These are phyloP conservation scores for Neogobius melanostomus DNA, from an alignment of 2,113 vertebrate species.

Conservation along the genomic window DNA sequence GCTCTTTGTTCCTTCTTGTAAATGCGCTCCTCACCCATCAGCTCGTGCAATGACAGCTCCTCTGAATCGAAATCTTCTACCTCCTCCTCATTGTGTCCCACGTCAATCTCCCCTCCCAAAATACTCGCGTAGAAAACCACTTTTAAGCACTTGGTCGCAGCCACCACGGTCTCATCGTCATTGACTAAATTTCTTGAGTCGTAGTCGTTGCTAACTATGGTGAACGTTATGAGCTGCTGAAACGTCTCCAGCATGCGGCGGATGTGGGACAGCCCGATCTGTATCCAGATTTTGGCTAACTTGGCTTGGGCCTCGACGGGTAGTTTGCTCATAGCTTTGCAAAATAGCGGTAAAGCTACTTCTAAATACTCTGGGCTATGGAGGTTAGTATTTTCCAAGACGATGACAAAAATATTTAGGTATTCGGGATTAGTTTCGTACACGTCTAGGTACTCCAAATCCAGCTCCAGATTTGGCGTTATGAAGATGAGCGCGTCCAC, in stretches of 20 bases:
- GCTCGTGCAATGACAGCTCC: slow-evolving; percentile 91
- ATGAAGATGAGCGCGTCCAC: slow-evolving; percentile 95
- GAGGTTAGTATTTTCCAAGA: slow-evolving; percentile 97
- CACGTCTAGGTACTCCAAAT: slow-evolving; percentile 95
- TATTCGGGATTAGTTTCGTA: slow-evolving; percentile 93
- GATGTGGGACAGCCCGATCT: slow-evolving; percentile 84
- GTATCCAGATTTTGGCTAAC: slow-evolving; percentile 89
- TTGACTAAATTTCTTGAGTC: slow-evolving; percentile 90
- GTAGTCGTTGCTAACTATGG: slow-evolving; percentile 95
- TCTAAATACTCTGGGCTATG: slow-evolving; percentile 98
- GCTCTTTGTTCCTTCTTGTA: slow-evolving; percentile 92
- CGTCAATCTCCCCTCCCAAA: slow-evolving; percentile 89
- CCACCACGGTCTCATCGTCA: slow-evolving; percentile 94
- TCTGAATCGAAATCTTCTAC: slow-evolving; percentile 90
- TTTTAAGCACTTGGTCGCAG: slow-evolving; percentile 95
- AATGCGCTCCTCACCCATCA: slow-evolving; percentile 92
- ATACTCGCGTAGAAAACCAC: slow-evolving; percentile 97
- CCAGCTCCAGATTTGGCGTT: slow-evolving; percentile 95
- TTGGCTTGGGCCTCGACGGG: slow-evolving; percentile 89
- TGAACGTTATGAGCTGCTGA: slow-evolving; percentile 98
- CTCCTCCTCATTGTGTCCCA: slow-evolving; percentile 91
- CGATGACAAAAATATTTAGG: slow-evolving; percentile 94
- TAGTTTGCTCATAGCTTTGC: slow-evolving; percentile 97
- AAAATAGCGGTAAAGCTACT: slow-evolving; percentile 92
- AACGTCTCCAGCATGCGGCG: slow-evolving; percentile 96